phyloP scores from a whole-genome alignment of 2,113 vertebrate species.

The Austrofundulus limnaeus region DNA sequence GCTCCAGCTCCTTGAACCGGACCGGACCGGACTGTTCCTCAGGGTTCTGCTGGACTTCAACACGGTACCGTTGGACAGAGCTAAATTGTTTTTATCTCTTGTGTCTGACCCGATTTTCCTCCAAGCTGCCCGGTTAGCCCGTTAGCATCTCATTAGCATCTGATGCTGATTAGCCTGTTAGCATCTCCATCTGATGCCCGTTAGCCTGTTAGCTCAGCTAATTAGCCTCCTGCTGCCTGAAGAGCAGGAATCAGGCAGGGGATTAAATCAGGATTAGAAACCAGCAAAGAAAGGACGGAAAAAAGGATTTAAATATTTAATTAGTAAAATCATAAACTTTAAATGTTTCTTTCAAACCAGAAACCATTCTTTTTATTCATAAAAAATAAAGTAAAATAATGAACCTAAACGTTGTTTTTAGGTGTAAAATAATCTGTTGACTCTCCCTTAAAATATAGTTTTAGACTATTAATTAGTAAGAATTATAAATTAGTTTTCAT shows the following conservation, averaged over 20 bases:
- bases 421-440: too few species aligned
- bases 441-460: too few species aligned
- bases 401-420: too few species aligned
- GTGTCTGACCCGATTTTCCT: slow-evolving; percentile 4
- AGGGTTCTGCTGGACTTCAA: slow-evolving; percentile 9
- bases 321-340: neutral
- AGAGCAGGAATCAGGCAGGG: slow-evolving; percentile 4
- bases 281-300: neutral
- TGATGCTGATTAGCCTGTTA: slow-evolving; percentile 54
- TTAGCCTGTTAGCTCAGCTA: slow-evolving; percentile 11
- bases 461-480: too few species aligned
- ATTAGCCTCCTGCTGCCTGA: neutral
- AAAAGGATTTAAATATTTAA: too few species aligned
- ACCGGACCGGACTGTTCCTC: neutral
- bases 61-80: slow-evolving; percentile 29
- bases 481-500: too few species aligned
- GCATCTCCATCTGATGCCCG: slow-evolving; percentile 1
- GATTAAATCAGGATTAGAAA: neutral
- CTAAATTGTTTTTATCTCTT: neutral
- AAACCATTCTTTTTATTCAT: neutral
- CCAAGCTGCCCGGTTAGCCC: slow-evolving; percentile 18
- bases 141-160: slow-evolving; percentile 45
- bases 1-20: slow-evolving; percentile 23
- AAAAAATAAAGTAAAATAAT: neutral
- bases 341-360: too few species aligned